Evolutionary conservation across 2,888 invertebrate genomes (phyloP), one percentile per base, ranked within the genome.

Genomic region (Tridacna crocea): DNA sequence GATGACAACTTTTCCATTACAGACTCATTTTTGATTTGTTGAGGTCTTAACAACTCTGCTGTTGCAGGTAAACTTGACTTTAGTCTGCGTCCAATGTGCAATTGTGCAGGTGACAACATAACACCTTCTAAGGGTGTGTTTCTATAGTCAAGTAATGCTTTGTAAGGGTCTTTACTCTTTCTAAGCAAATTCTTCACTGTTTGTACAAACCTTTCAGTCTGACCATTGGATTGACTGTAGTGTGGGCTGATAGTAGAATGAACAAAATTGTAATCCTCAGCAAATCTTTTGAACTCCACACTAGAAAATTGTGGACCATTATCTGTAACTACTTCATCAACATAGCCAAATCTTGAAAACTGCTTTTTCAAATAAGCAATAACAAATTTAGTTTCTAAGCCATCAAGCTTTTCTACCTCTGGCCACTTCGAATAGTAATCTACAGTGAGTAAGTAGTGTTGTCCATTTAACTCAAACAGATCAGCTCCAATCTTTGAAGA

Each of bases 341-440:
- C 60, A 46, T 48, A 72, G 17, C 80, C 80, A 72, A 66, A 72
- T 48, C 72, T 72, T 26, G 58, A 10, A 68, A 72, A 77, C 27
- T 77, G 72, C 46, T 63, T 77, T 47, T 85, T 85, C 1, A 85
- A 27, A 73, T 77, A 60, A 46, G 60, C 19, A n/a, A 75, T 83
- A 61, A 66, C 73, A 51, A 63, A 65, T 22, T 36, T 24, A 19
- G 73, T 63, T 17, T 60, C 76, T 4, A 73, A 46, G 22, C 74
- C 65, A 46, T 82, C 78, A 11, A 82, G 72, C 72, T 73, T 82
- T 6, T 63, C 79, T 27, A 82, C 72, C 73, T 85, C 79, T 17
- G 82, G 82, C 72, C 77, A 82, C 48, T 82, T 85, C 11, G 80
- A 80, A 24, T 79, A 84, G 27, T 79, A 84, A 51, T 84, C 84